Evolutionary conservation across 1,140 invertebrate species (phyloP).

Genomic region (Drosophila kurseongensis): DNA sequence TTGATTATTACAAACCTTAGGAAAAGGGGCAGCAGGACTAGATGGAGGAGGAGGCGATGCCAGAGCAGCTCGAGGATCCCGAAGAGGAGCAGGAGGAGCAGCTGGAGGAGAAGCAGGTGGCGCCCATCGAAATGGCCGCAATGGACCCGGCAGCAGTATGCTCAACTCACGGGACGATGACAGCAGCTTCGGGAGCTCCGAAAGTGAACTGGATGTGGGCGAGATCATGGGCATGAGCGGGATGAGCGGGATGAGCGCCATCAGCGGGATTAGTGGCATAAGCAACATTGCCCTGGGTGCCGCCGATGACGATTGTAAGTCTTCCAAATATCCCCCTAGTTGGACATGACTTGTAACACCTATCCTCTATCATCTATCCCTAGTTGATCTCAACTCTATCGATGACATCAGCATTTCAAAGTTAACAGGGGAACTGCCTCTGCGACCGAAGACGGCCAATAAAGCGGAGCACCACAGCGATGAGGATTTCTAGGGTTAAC

Average conservation of each 20-base stretch:
- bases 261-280: constrained; percentile 52
- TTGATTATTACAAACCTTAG: neutral
- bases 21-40: neutral
- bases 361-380: no score
- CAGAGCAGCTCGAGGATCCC: neutral
- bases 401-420: constrained; percentile 83
- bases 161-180: constrained; percentile 63
- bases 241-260: constrained; percentile 38
- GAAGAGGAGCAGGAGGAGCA: neutral
- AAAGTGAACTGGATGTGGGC: constrained; percentile 79
- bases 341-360: neutral
- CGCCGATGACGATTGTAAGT: constrained; percentile 77
- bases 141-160: constrained; percentile 50
- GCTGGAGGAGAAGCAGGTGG: neutral
- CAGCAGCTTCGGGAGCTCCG: constrained; percentile 81
- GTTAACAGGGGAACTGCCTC: constrained; percentile 72
- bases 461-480: constrained; percentile 80
- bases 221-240: constrained; percentile 68
- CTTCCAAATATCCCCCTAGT: neutral
- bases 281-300: constrained; percentile 33
- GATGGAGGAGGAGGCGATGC: neutral
- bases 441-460: constrained; percentile 73
- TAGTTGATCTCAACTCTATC: constrained; percentile 80
- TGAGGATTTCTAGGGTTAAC: constrained; percentile 73
- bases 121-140: constrained; percentile 34